Conservation (phyloP, 2,113 vertebrate species). For the Equus quagga region DNA sequence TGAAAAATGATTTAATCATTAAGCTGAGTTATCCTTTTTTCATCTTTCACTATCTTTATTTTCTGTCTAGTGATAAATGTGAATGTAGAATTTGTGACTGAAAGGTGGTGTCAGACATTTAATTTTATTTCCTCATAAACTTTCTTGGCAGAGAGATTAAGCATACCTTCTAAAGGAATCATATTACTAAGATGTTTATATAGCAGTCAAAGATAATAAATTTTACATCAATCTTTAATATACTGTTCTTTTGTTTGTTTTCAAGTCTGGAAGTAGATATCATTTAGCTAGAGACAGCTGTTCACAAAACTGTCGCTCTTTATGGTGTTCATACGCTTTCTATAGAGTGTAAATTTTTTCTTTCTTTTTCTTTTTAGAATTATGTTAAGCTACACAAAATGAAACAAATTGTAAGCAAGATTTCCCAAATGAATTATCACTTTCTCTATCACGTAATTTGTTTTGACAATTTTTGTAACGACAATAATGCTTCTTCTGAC, state of each 20-base stretch:
- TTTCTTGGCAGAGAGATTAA: constrained; percentile 50
- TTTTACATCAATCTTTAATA: constrained; percentile 68
- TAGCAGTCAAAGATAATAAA: constrained; percentile 62
- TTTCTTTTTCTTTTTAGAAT: constrained; percentile 3
- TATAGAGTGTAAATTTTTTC: constrained; percentile 62
- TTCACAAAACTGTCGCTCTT: constrained; percentile 68
- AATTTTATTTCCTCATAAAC: background rate
- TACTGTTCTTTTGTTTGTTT: constrained; percentile 48
- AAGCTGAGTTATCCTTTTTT: background rate
- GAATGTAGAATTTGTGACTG: background rate
- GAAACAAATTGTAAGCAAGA: constrained; percentile 75
- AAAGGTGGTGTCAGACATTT: constrained; percentile 45
- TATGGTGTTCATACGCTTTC: constrained; percentile 60
- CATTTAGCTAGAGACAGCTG: constrained; percentile 73
- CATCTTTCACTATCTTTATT: background rate
- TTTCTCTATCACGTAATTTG: constrained; percentile 84
- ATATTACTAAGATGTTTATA: constrained; percentile 54
- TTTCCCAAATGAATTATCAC: constrained; percentile 82
- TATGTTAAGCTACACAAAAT: constrained; percentile 72
- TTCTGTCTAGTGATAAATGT: background rate
- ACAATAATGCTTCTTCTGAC: constrained; percentile 82
- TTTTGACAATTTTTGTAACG: constrained; percentile 77
- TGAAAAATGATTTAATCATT: constrained; percentile 28
- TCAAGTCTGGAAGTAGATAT: constrained; percentile 71
- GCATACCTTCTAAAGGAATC: constrained; percentile 61